phyloP scores from a whole-genome alignment of 2,797 vertebrate genomes.

The Odontamblyopus rebecca region DNA sequence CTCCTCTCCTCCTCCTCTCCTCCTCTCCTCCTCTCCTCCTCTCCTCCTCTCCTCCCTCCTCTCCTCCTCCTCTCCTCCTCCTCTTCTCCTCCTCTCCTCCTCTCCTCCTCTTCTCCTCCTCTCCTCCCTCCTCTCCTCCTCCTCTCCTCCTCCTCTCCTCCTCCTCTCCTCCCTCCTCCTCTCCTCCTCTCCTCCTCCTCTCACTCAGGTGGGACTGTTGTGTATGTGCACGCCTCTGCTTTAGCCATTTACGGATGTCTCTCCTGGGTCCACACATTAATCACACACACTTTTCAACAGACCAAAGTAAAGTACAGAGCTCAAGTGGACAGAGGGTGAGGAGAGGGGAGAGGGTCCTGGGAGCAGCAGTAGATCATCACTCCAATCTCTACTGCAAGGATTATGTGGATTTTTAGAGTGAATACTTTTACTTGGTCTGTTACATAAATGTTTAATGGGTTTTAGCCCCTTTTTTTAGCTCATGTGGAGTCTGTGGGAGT shows the following conservation, averaged over 20 bases:
- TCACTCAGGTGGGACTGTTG: conserved; percentile 27
- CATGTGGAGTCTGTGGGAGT: too few relatives aligned
- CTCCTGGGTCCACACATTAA: conserved; percentile 35
- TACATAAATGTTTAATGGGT: too few relatives aligned
- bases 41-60: too few relatives aligned
- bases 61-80: too few relatives aligned
- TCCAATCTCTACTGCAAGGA: neutral
- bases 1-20: neutral
- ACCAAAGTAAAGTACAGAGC: neutral
- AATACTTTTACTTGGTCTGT: neutral
- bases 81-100: neutral
- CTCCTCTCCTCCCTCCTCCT: neutral
- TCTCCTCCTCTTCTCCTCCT: conserved; percentile 1
- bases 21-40: neutral
- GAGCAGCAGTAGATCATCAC: neutral
- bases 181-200: conserved; percentile 7
- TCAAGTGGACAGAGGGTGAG: neutral
- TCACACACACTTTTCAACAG: conserved; percentile 28
- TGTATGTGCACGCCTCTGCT: conserved; percentile 34
- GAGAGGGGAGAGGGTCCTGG: conserved; percentile 1
- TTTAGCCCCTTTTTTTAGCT: too few relatives aligned
- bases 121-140: conserved; percentile 5
- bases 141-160: conserved; percentile 6
- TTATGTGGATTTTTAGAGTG: neutral
- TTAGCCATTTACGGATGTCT: conserved; percentile 24